Conservation (phyloP, 2,113 vertebrate species). For the Argyrosomus japonicus region DNA sequence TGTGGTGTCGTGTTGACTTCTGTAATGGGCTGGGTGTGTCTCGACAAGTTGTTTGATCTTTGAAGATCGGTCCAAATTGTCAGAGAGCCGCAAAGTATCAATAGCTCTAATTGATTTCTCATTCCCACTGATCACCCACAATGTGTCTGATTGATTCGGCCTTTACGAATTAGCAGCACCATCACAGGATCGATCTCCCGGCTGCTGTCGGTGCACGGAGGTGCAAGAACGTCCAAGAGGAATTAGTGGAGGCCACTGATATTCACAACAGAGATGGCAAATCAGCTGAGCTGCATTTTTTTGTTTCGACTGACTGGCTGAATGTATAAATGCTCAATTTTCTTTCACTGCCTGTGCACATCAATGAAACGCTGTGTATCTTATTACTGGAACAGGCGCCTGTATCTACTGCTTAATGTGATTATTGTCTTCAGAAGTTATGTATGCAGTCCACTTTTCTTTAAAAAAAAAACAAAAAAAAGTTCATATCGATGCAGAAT, state of each 20-base stretch:
- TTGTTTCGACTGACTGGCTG: conserved; percentile 48
- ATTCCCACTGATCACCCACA: conserved; percentile 76
- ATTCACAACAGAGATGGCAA: conserved; percentile 18
- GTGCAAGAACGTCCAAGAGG: conserved; percentile 46
- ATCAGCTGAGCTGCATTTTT: conserved; percentile 45
- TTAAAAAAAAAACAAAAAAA: not conserved
- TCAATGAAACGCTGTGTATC: conserved; percentile 49
- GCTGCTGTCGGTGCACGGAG: conserved; percentile 29
- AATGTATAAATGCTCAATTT: conserved; percentile 57
- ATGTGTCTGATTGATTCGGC: conserved; percentile 74
- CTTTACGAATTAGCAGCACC: conserved; percentile 65
- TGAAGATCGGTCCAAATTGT: conserved; percentile 51
- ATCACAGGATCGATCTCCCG: conserved; percentile 58
- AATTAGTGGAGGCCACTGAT: conserved; percentile 17
- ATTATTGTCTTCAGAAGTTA: conserved; percentile 64
- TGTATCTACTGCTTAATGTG: conserved; percentile 70
- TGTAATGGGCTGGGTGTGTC: conserved; percentile 65
- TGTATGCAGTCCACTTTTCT: conserved; percentile 50
- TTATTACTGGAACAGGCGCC: conserved; percentile 63
- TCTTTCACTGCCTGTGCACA: conserved; percentile 47
- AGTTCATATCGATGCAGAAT: conserved; percentile 25
- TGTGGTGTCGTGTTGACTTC: conserved; percentile 65
- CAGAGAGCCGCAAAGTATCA: conserved; percentile 55
- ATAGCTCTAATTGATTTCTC: conserved; percentile 76
- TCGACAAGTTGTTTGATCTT: conserved; percentile 53